Base-by-base conservation (phyloP, 2,797 vertebrate species). In the Channa striata region DNA sequence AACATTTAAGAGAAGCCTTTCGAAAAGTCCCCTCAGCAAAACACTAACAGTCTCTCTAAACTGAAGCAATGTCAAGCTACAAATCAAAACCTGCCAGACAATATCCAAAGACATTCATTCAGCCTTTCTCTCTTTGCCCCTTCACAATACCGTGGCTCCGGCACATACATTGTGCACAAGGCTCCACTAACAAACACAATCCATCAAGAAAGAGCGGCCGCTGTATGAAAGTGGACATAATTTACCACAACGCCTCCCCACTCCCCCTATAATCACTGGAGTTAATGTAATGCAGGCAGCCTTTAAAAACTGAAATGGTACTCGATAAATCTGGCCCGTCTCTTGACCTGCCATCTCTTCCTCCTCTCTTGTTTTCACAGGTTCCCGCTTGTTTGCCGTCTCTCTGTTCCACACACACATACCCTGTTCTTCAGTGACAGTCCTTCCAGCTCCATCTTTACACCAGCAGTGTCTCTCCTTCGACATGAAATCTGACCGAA, bases 241-340 rank as follows among this genome's bases (percentile, higher is more conserved):
- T 94, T 93, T 93, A 93, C 67, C 56, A 54, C 80, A 77, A 82
- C 54, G 70, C 80, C 86, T 74, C 72, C 75, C 62, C 68, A 46
- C 85, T 81, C 72, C 66, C 68, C 49, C 87, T 68, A 80, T 93
- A 91, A 92, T 93, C 86, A 85, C 81, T 66, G 70, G 60, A 89
- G 88, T 85, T 93, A 92, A 93, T 92, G 92, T 80, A 90, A 92
- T 88, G 86, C 69, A 60, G 86, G 81, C 78, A 68, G 85, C 90
- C 93, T 93, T 94, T 91, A 92, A 93, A 93, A 92, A 87, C 83
- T 82, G 68, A 87, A 90, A 86, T 68, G 71, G 72, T 72, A 74
- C 88, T 89, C 83, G 56, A 91, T 92, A 91, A 93, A 93, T 93
- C 82, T 82, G 77, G 61, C 70, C 68, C 34, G 37, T 82, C 70